phyloP scores from a whole-genome alignment of 2,113 vertebrate genomes.

The Dryoscopus gambensis region DNA sequence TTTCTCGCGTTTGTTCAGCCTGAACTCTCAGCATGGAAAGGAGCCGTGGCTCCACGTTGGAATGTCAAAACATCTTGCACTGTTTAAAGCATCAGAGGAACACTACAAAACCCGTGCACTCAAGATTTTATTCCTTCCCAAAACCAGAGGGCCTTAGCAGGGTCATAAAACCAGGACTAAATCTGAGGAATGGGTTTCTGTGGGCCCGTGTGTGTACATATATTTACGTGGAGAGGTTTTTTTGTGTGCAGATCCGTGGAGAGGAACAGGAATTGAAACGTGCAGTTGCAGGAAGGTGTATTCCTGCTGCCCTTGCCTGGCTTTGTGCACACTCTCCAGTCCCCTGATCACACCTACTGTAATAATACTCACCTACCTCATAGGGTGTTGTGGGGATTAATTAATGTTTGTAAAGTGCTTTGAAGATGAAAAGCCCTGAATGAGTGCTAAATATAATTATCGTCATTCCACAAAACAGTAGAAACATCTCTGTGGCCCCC shows the following conservation, averaged over 20 bases:
- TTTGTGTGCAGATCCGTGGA: not conserved
- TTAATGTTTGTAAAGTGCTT: conserved; percentile 73
- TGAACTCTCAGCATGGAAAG: not conserved
- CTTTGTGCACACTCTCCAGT: conserved; percentile 25
- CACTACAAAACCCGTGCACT: not conserved
- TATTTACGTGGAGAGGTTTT: not conserved
- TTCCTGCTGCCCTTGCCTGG: conserved; percentile 15
- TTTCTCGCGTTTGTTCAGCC: not conserved
- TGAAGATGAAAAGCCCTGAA: conserved; percentile 68
- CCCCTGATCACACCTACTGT: conserved; percentile 59
- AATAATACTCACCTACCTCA: conserved; percentile 64
- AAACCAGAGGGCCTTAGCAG: not conserved
- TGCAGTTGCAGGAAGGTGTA: not conserved
- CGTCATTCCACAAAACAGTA: conserved; percentile 56
- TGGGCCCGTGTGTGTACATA: not conserved
- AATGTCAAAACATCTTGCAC: not conserved
- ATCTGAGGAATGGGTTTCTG: not conserved
- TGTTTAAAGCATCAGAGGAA: not conserved
- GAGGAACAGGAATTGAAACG: not conserved
- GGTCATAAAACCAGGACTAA: not conserved
- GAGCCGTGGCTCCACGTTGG: not conserved
- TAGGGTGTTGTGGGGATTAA: conserved; percentile 67
- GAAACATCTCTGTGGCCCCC: conserved; percentile 54
- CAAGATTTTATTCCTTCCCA: not conserved
- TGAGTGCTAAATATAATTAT: conserved; percentile 64